Percentiles rank a stretch among this genome's conserved stretches.
Conservation (phyloP, 2,888 invertebrate genomes). For the Ormyrus pomaceus region DNA sequence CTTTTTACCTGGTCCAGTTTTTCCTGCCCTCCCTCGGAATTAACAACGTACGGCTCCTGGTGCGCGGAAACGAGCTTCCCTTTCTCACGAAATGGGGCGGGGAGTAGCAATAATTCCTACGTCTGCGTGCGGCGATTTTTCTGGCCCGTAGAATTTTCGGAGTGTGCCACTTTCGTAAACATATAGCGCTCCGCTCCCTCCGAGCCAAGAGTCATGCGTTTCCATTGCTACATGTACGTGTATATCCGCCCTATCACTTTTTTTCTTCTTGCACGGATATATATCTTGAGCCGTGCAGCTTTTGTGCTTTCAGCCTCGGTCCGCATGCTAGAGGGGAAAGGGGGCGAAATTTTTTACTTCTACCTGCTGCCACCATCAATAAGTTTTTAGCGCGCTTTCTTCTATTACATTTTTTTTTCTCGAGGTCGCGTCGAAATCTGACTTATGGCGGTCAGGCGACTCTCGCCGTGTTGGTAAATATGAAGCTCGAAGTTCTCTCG, state of each 20-base stretch:
- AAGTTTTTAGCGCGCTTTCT: constrained; percentile 43
- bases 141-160: constrained; percentile 53
- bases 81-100: constrained; percentile 12
- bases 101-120: constrained; percentile 40
- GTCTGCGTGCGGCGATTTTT: constrained; percentile 57
- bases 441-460: neutral
- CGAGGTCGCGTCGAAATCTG: constrained; percentile 6
- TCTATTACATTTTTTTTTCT: neutral
- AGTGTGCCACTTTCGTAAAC: constrained; percentile 46
- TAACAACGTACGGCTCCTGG: constrained; percentile 18
- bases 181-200: constrained; percentile 18
- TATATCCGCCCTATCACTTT: neutral
- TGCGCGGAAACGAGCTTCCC: constrained; percentile 24
- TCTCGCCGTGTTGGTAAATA: too few species aligned
- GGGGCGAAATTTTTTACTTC: constrained; percentile 26
- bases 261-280: neutral
- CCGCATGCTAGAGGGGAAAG: neutral
- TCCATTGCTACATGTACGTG: constrained; percentile 21
- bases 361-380: constrained; percentile 20
- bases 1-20: constrained; percentile 16
- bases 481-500: too few species aligned
- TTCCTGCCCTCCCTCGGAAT: neutral
- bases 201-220: constrained; percentile 21
- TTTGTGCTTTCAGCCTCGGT: neutral
- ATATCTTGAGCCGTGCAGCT: constrained; percentile 29